These are phyloP conservation scores for Lathamus discolor DNA, from an alignment of 2,113 vertebrate species.

Conservation along the genomic window DNA sequence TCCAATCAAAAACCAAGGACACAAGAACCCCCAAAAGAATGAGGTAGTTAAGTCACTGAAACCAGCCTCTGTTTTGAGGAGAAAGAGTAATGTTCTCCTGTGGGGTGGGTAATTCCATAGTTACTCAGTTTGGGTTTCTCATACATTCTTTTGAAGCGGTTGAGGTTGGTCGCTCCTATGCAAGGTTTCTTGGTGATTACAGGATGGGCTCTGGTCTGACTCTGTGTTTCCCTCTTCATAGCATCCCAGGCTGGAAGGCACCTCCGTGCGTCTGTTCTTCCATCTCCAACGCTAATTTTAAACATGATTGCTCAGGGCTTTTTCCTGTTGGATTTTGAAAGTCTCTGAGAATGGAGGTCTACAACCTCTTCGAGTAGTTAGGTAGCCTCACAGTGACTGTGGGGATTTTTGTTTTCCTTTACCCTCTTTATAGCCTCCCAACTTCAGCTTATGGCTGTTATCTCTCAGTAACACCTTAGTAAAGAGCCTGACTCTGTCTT, in stretches of 20 bases:
- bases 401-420: not conserved
- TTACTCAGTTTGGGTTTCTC: not conserved
- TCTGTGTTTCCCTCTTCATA: not conserved
- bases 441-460: not conserved
- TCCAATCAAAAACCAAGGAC: not conserved
- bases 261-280: not conserved
- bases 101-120: fast-evolving
- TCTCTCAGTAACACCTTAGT: not conserved
- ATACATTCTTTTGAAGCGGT: not conserved
- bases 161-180: not conserved
- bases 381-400: not conserved
- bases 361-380: not conserved
- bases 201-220: not conserved
- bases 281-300: not conserved
- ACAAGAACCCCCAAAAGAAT: not conserved
- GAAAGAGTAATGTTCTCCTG: not conserved
- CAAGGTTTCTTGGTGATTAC: not conserved
- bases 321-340: not conserved
- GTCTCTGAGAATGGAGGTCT: not conserved
- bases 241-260: not conserved
- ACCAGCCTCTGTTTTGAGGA: not conserved
- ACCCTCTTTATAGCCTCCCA: fast-evolving
- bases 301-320: not conserved
- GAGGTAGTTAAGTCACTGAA: not conserved
- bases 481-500: not conserved